Evolutionary conservation across 2,888 invertebrate genomes (phyloP).

Genomic region (Chalcis sispes): DNA sequence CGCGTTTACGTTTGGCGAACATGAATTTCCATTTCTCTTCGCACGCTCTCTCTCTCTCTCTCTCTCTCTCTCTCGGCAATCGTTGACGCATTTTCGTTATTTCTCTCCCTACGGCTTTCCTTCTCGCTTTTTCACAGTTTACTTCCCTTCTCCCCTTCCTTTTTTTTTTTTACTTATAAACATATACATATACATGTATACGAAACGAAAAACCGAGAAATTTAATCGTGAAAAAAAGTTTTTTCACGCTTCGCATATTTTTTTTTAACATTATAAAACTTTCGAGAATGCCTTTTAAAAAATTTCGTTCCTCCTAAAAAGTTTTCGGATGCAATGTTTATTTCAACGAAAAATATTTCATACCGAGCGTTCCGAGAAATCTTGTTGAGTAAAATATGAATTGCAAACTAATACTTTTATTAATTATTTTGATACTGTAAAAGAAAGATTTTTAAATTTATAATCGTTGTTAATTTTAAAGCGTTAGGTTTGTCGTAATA

Average conservation of each 20-base stretch:
- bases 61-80: conserved; percentile 26
- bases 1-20: background rate
- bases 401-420: too few relatives aligned
- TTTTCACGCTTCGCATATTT: conserved; percentile 8
- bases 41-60: conserved; percentile 8
- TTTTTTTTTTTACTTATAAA: background rate
- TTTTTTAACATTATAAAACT: conserved; percentile 9
- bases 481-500: too few relatives aligned
- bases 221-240: background rate
- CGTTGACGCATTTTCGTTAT: conserved; percentile 50
- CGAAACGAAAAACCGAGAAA: too few relatives aligned
- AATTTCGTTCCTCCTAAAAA: background rate
- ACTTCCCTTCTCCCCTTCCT: conserved; percentile 9
- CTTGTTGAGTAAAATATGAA: too few relatives aligned
- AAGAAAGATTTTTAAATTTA: too few relatives aligned
- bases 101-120: too few relatives aligned
- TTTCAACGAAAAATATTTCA: too few relatives aligned
- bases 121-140: conserved; percentile 1
- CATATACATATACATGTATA: background rate
- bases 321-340: too few relatives aligned
- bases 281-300: background rate
- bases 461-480: too few relatives aligned
- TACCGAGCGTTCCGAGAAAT: too few relatives aligned
- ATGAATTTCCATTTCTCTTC: conserved; percentile 58
- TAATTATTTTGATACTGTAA: too few relatives aligned